Evolutionary conservation across 2,888 invertebrate species (phyloP).

Genomic region (Agriopis aurantiaria): DNA sequence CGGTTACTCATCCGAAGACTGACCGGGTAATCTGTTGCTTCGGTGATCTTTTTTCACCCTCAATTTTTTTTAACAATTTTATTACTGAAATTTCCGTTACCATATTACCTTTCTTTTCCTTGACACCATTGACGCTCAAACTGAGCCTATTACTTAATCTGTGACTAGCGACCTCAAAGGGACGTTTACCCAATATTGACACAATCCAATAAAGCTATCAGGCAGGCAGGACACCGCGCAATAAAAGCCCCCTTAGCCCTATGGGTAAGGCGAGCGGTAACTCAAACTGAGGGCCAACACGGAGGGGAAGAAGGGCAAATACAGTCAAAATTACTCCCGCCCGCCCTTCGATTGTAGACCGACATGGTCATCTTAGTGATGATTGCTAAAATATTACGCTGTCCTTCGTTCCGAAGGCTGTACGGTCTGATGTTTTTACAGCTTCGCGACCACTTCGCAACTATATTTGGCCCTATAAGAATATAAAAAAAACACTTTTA

Average conservation of each 20-base stretch:
- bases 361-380: neutral
- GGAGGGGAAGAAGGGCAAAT: slow-evolving; percentile 9
- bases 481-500: no score
- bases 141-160: neutral
- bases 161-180: slow-evolving; percentile 15
- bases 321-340: neutral
- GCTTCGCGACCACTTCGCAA: no score
- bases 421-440: no score
- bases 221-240: neutral
- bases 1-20: no score
- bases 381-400: neutral
- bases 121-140: neutral
- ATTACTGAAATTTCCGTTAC: no score
- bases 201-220: slow-evolving; percentile 17
- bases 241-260: slow-evolving; percentile 19
- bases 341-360: slow-evolving; percentile 1
- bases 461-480: no score
- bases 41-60: no score
- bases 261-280: slow-evolving; percentile 5
- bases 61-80: no score
- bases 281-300: slow-evolving; percentile 1
- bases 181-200: slow-evolving; percentile 25
- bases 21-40: no score
- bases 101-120: neutral
- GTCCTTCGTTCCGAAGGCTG: neutral